Evolutionary conservation across 2,888 invertebrate genomes (phyloP).

Genomic region (Apamea crenata): DNA sequence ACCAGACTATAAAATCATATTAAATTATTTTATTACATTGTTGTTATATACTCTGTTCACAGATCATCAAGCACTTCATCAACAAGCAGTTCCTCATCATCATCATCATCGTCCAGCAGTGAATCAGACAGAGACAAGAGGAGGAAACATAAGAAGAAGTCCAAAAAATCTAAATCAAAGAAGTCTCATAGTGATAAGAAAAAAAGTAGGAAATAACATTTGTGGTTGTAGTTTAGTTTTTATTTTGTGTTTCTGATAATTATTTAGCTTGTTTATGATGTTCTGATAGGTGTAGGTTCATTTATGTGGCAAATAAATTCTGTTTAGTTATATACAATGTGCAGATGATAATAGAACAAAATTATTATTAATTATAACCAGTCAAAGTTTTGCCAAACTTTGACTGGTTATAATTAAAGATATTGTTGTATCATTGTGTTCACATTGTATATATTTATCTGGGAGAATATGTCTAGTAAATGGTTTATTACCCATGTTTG

Average conservation of each 20-base stretch:
- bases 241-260: neutral
- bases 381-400: no score
- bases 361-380: no score
- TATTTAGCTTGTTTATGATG: neutral
- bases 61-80: constrained; percentile 83
- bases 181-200: constrained; percentile 76
- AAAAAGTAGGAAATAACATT: constrained; percentile 73
- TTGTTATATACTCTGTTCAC: constrained; percentile 20
- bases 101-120: constrained; percentile 76
- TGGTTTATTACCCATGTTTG: neutral
- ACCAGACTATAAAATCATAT: no score
- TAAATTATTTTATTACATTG: neutral
- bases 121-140: constrained; percentile 75
- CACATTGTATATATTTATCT: neutral
- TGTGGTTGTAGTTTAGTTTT: constrained; percentile 13
- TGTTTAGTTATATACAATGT: neutral
- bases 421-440: neutral
- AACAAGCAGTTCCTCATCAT: constrained; percentile 73
- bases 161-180: constrained; percentile 77
- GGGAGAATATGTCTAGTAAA: neutral
- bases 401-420: neutral
- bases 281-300: neutral
- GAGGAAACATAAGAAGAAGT: constrained; percentile 78
- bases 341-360: no score
- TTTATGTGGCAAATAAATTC: neutral